Conservation (phyloP, 2,113 vertebrate species). For the Anguilla rostrata region DNA sequence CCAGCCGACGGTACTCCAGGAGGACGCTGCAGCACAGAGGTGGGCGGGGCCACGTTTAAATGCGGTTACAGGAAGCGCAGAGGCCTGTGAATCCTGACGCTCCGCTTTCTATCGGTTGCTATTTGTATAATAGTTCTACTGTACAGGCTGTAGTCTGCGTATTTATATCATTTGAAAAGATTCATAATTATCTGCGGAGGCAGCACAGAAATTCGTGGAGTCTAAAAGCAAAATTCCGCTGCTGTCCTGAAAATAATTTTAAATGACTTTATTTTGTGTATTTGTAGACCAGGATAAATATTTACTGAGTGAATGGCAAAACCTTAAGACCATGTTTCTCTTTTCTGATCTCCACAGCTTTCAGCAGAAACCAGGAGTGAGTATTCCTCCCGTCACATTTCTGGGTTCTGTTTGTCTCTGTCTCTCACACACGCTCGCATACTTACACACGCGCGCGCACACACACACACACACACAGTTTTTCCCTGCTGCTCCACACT, state of each 20-base stretch:
- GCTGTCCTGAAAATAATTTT: neutral
- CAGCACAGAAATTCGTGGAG: too few species aligned
- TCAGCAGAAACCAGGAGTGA: slow-evolving; percentile 43
- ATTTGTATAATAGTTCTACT: too few species aligned
- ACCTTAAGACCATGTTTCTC: neutral
- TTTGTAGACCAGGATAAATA: neutral
- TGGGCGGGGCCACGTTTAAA: slow-evolving; percentile 43
- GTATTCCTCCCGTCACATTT: neutral
- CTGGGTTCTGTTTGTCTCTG: neutral
- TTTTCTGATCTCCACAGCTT: slow-evolving; percentile 36
- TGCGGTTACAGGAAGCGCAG: neutral
- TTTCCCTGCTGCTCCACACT: neutral
- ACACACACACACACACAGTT: neutral
- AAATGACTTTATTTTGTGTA: neutral
- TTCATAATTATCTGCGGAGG: neutral
- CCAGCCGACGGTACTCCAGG: slow-evolving; percentile 93
- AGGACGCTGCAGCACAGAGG: slow-evolving; percentile 86
- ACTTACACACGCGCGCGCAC: neutral
- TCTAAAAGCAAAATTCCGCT: neutral
- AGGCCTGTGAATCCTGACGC: neutral
- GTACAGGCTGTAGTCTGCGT: neutral
- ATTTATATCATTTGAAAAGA: neutral
- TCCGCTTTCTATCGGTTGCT: too few species aligned
- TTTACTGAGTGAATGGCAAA: neutral
- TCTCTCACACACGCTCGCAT: neutral